Percentiles rank a stretch among this genome's conserved stretches.
Evolutionary conservation across 1,140 invertebrate species (phyloP).

Genomic region (Grapholita molesta): DNA sequence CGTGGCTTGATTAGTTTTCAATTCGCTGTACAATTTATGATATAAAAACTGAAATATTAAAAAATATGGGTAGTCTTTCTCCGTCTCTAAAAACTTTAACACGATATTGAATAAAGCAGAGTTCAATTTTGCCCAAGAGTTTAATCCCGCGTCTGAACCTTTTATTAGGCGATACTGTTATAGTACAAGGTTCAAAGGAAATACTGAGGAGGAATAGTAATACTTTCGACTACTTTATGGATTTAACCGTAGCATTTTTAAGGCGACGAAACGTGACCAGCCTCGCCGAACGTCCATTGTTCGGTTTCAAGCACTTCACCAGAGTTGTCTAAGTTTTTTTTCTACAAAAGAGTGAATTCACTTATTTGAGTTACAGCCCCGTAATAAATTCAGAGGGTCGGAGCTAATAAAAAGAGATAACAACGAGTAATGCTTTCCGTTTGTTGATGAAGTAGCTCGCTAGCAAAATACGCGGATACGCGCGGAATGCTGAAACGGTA

Average conservation of each 20-base stretch:
- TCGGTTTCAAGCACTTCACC: conserved; percentile 63
- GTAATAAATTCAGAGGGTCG: conserved; percentile 60
- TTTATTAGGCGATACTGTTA: conserved; percentile 34
- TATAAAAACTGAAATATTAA: no score
- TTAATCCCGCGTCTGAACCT: conserved; percentile 15
- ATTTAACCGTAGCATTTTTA: conserved; percentile 74
- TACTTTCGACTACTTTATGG: conserved; percentile 71
- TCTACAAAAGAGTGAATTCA: conserved; percentile 65
- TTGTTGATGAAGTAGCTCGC: conserved; percentile 42
- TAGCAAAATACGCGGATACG: conserved; percentile 19
- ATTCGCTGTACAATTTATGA: no score
- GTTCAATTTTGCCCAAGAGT: conserved; percentile 7
- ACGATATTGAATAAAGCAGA: background rate
- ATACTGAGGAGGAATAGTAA: conserved; percentile 64
- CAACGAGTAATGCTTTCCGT: conserved; percentile 42
- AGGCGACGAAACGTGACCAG: conserved; percentile 72
- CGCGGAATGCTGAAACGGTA: background rate
- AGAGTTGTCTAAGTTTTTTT: conserved; percentile 61
- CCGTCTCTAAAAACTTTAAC: background rate
- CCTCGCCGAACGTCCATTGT: conserved; percentile 60
- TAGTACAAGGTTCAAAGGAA: conserved; percentile 66
- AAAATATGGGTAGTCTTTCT: background rate
- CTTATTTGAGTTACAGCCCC: conserved; percentile 66
- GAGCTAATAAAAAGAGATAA: conserved; percentile 54
- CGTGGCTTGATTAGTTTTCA: no score